Percentiles rank a stretch among this genome's conserved stretches.
phyloP scores from a whole-genome alignment of 2,113 vertebrate genomes.

The Sigmodon hispidus region DNA sequence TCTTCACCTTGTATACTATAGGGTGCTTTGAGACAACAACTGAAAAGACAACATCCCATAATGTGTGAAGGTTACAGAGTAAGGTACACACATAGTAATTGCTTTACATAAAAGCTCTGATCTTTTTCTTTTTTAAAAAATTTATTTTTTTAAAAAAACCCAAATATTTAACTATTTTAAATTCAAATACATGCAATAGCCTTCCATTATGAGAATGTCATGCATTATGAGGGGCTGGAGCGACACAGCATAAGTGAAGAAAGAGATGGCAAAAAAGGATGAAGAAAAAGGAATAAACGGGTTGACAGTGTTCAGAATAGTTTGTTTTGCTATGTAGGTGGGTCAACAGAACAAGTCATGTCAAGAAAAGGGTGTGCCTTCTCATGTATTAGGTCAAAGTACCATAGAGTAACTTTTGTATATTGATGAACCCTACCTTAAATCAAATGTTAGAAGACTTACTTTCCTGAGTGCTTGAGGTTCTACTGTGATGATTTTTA shows the following conservation, averaged over 20 bases:
- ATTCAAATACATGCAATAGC: background rate
- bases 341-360: background rate
- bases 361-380: background rate
- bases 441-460: background rate
- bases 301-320: background rate
- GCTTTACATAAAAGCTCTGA: background rate
- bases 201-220: background rate
- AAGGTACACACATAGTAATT: background rate
- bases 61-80: background rate
- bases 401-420: background rate
- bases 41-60: background rate
- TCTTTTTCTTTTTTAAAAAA: background rate
- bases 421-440: background rate
- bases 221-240: background rate
- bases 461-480: background rate
- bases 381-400: background rate
- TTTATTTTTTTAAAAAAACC: background rate
- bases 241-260: background rate
- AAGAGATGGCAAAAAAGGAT: background rate
- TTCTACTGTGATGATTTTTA: background rate
- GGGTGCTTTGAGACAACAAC: background rate
- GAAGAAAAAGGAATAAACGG: background rate
- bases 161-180: slow-evolving; percentile 30
- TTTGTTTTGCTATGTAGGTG: background rate
- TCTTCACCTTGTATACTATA: background rate